Conservation (phyloP, 2,113 vertebrate genomes). For the Gymnarchus niloticus region DNA sequence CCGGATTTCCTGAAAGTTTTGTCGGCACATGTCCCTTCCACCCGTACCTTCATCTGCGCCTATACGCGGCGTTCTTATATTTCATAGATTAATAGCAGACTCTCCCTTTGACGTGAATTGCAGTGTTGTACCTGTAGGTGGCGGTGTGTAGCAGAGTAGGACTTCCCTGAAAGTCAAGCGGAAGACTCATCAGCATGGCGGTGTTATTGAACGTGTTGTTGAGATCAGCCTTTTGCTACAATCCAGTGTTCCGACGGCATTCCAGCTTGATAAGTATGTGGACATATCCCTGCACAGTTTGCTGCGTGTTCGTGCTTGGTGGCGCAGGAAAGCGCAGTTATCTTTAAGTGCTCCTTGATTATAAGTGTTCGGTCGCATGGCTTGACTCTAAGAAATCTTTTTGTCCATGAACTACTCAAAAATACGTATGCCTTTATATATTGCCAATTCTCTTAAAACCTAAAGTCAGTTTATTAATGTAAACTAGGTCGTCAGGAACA, state of each 20-base stretch:
- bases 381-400: background rate
- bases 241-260: constrained; percentile 22
- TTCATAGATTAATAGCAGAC: background rate
- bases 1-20: too few species aligned
- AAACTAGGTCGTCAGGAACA: background rate
- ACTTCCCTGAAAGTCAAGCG: background rate
- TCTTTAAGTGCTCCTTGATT: background rate
- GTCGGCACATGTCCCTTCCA: too few species aligned
- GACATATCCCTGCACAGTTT: background rate
- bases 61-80: too few species aligned
- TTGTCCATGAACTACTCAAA: too few species aligned
- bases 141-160: background rate
- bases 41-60: too few species aligned
- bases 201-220: constrained; percentile 18
- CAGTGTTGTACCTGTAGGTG: background rate
- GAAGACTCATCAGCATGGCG: constrained; percentile 24
- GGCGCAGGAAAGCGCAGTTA: background rate
- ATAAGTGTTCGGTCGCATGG: background rate
- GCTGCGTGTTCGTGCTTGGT: background rate
- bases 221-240: background rate
- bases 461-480: background rate
- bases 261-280: constrained; percentile 36
- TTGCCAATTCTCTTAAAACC: background rate
- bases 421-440: background rate
- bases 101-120: background rate